A percentile compares a stretch with the other conserved stretches of the same genome.
These are phyloP conservation scores for Macrochelys suwanniensis DNA, from an alignment of 2,797 vertebrate species.

Conservation along the genomic window DNA sequence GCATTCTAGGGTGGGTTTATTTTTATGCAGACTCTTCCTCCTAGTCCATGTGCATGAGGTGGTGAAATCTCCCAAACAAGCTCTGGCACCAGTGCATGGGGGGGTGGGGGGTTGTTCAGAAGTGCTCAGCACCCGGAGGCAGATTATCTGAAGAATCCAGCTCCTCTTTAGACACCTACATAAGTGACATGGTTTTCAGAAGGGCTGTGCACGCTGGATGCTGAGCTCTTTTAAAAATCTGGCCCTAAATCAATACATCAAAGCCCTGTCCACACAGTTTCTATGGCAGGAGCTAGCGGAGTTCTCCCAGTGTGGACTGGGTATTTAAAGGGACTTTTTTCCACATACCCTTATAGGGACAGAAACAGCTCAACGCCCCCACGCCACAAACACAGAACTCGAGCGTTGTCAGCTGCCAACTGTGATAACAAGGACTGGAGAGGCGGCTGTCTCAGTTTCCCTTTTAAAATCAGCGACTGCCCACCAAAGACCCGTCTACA, in stretches of 20 bases:
- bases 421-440: not conserved
- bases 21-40: not conserved
- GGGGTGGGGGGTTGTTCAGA: not conserved
- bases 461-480: not conserved
- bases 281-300: not conserved
- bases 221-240: rapidly evolving
- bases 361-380: not conserved
- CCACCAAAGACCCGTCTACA: not conserved
- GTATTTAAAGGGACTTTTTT: not conserved
- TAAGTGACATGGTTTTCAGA: rapidly evolving
- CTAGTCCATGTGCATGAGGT: not conserved
- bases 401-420: not conserved
- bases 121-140: not conserved
- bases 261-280: not conserved
- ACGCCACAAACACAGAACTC: not conserved
- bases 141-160: not conserved
- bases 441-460: not conserved
- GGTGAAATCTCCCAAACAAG: rapidly evolving
- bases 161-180: rapidly evolving
- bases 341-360: not conserved
- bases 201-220: not conserved
- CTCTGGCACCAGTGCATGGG: rapidly evolving
- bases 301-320: not conserved
- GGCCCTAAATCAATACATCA: not conserved
- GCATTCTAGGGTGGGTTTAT: not conserved